phyloP scores from a whole-genome alignment of 64 coral and sea anemone species.

The Stichodactyla helianthus region DNA sequence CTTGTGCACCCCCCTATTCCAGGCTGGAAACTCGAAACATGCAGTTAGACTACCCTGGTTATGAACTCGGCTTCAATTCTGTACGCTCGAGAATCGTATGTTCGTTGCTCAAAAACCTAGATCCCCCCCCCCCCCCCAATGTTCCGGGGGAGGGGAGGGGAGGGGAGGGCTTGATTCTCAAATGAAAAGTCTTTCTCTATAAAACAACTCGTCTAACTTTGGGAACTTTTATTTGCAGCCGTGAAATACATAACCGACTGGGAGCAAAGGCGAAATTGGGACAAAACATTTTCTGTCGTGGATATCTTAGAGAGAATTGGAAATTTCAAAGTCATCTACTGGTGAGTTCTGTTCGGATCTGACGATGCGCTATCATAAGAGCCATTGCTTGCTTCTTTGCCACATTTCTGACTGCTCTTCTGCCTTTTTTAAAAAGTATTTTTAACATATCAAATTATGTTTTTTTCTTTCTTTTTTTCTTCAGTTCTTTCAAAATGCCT shows the following conservation, averaged over 20 bases:
- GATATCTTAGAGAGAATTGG: slow-evolving; percentile 31
- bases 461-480: not conserved
- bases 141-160: too few species aligned
- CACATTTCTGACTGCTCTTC: not conserved
- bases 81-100: too few species aligned
- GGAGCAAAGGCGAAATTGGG: slow-evolving; percentile 8
- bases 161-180: too few species aligned
- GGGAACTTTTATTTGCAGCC: slow-evolving; percentile 8
- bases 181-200: too few species aligned
- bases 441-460: too few species aligned
- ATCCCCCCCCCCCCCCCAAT: too few species aligned
- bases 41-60: too few species aligned
- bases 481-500: slow-evolving; percentile 50
- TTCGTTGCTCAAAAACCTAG: too few species aligned
- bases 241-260: slow-evolving; percentile 28
- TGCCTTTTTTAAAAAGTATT: not conserved
- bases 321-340: slow-evolving; percentile 31
- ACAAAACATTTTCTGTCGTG: slow-evolving; percentile 25
- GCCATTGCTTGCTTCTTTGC: not conserved
- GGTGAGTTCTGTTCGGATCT: not conserved
- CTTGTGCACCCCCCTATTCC: too few species aligned
- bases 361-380: not conserved
- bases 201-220: not conserved
- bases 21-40: too few species aligned
- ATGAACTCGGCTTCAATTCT: too few species aligned